Evolutionary conservation across 2,797 vertebrate species (phyloP), one percentile per base, ranked within the genome.

Genomic region (Pipistrellus pygmaeus): DNA sequence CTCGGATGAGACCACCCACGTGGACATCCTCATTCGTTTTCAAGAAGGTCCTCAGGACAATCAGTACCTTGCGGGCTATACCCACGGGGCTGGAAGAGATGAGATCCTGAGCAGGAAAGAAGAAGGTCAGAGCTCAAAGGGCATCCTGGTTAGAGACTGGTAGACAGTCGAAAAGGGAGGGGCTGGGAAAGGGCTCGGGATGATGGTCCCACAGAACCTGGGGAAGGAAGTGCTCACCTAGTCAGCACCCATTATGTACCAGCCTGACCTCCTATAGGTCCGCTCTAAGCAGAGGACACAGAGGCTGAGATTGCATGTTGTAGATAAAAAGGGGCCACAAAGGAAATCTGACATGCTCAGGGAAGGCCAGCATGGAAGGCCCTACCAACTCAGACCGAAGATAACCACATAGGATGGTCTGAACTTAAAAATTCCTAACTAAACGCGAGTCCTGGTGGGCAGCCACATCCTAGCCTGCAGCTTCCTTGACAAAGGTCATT

Each of bases 1-100:
- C 98, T 88, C 98, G 98, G 60, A 99, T 98, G 72, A 98, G 98
- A 90, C 98, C 93, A 46, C 98, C 98, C 86, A 99, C 95, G 91
- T 98, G 96, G 6, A 98, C 89, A 73, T 98, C 97, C 94, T 98
- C 97, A 73, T 98, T 97, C 95, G 78, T 97, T 94, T 93, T 96
- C 96, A 99, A 82, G 91, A 99, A 98, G 46, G 66, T 96, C 92
- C 96, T 98, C 88, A 99, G 96, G 85, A 98, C 97, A 2, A 96
- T 72, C 83, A 99, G 91, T 18, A 99, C 99, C 94, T 98, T 98
- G 77, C 92, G 96, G 90, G 99, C 98, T 75, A 98, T 98, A 27
- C 98, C 97, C 71, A 97, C 78, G 30, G 98, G 98, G 46, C 98
- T 97, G 83, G 98, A 98, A 96, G 98, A 98, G 90, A 99, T 96